Evolutionary conservation across 2,888 invertebrate genomes (phyloP).

Genomic region (Meliscaeva auricollis): DNA sequence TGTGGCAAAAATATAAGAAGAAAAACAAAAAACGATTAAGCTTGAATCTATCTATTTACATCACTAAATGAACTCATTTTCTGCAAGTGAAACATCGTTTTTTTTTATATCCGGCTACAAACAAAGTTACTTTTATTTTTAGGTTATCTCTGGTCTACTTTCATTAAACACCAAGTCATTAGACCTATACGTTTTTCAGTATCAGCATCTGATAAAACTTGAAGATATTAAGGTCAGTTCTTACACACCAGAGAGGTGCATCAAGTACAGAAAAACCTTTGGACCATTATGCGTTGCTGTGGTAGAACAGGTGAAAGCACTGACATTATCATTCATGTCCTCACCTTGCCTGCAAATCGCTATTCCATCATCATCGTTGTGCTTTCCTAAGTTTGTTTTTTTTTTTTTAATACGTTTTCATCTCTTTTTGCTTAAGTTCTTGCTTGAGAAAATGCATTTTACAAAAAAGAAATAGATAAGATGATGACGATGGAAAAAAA

Average conservation of each 20-base stretch:
- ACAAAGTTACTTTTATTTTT: constrained; percentile 19
- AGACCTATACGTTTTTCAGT: constrained; percentile 26
- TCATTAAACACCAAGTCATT: constrained; percentile 46
- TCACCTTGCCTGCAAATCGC: constrained; percentile 52
- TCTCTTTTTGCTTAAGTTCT: background rate
- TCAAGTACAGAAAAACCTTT: constrained; percentile 22
- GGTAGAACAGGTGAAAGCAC: constrained; percentile 36
- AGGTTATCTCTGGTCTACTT: constrained; percentile 45
- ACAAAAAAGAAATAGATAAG: constrained; percentile 34
- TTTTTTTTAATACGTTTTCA: background rate
- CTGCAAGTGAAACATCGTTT: background rate
- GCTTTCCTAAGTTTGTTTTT: constrained; percentile 16
- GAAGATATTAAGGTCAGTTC: constrained; percentile 58
- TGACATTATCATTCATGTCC: constrained; percentile 46
- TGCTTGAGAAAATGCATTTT: constrained; percentile 14
- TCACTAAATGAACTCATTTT: background rate
- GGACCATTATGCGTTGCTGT: constrained; percentile 32
- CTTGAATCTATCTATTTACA: too few relatives aligned
- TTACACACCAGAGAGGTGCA: background rate
- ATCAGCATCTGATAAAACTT: constrained; percentile 58
- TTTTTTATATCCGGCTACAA: background rate
- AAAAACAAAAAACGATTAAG: too few relatives aligned
- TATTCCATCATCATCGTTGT: constrained; percentile 50
- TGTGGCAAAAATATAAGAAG: too few relatives aligned
- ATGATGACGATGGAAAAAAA: constrained; percentile 29